Evolutionary conservation across 2,888 invertebrate genomes (phyloP), one percentile per base, ranked within the genome.

Genomic region (Rhodophaea formosa): DNA sequence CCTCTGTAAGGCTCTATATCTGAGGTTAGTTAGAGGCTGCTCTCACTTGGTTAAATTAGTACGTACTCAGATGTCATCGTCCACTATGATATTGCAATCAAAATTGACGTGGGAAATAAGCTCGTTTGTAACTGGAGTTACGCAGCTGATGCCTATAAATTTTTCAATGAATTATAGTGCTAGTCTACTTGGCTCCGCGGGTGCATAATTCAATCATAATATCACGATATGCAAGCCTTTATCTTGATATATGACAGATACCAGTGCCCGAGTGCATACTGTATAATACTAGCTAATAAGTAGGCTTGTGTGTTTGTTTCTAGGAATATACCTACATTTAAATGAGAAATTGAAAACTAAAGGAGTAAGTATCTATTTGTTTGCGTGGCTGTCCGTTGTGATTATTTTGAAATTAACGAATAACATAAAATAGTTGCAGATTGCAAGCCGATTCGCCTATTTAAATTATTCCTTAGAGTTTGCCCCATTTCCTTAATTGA

Each of bases 41-140:
- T 78, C 75, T 79, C 75, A 77, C 74, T 74, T 72, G 72, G 74
- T 77, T 84, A 87, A 85, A 88, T 88, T 84, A 86, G 85, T 82
- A 79, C 79, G 76, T 80, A 82, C 82, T 82, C 81, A 82, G 85
- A 86, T 86, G 84, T 85, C 88, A 86, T 88, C 85, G 82, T 81
- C 84, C 79, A 85, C 82, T 82, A 86, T 86, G 84, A 90, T 86
- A 88, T 86, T 81, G 83, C 86, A 86, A 88, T 89, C 88, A 88
- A 88, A 86, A 82, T 79, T 84, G 86, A 89, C 88, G 81, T 91
- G 89, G 88, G 90, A 90, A 90, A 87, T 88, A 86, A 82, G 82
- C 86, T 88, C 84, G 84, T 91, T 91, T 91, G 88, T 82, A 75
- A 77, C 77, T 77, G 77, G 76, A 74, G 71, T 75, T 69, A 79